Conservation (phyloP, 1,140 invertebrate species). For the Trypoxylus dichotomus region DNA sequence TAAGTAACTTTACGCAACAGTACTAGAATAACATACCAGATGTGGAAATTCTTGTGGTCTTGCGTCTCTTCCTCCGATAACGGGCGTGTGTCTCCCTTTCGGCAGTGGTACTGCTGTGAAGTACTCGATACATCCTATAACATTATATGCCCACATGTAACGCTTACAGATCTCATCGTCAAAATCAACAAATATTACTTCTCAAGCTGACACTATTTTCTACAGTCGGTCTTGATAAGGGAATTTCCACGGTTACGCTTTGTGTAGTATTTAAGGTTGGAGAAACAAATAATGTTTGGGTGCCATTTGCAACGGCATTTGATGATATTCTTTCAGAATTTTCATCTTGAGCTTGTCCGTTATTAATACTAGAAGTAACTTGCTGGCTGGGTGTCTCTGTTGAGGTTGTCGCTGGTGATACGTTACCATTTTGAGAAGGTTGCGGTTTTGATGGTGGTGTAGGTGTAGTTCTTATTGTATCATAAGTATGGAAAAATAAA, state of each 20-base stretch:
- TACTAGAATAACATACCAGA: slow-evolving; percentile 12
- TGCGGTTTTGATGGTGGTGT: not conserved
- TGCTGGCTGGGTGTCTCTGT: not conserved
- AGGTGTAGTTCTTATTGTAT: too few species aligned
- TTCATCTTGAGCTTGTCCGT: not conserved
- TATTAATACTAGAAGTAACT: too few species aligned
- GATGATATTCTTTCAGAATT: not conserved
- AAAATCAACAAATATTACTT: not conserved
- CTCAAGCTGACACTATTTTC: not conserved
- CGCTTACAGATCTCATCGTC: not conserved
- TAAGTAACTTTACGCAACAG: too few species aligned
- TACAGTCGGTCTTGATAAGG: not conserved
- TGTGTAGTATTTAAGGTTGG: not conserved
- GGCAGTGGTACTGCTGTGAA: not conserved
- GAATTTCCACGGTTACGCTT: not conserved
- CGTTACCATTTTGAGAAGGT: not conserved
- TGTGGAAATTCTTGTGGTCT: slow-evolving; percentile 14
- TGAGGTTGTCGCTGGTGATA: not conserved
- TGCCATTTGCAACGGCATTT: not conserved
- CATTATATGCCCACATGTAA: not conserved
- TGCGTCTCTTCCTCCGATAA: slow-evolving; percentile 4
- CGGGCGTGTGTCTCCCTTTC: not conserved
- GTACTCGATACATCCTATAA: not conserved
- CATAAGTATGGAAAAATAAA: not conserved
- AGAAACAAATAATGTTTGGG: not conserved